Percentiles rank a stretch among this genome's conserved stretches.
These are phyloP conservation scores for Parascotia fuliginaria DNA, from an alignment of 2,888 invertebrate genomes.

Conservation along the genomic window DNA sequence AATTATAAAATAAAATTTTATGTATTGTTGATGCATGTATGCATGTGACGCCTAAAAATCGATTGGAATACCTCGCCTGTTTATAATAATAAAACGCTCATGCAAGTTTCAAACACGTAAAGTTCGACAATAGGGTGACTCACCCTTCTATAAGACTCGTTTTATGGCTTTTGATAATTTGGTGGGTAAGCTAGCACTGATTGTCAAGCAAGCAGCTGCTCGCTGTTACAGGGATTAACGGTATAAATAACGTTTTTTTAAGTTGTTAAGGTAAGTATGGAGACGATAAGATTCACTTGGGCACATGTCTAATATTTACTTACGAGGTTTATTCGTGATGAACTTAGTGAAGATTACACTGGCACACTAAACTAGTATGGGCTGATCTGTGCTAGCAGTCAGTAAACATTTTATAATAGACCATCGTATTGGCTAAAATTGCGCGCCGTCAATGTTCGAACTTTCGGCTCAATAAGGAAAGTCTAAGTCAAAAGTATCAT, in stretches of 20 bases:
- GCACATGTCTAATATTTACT: constrained; percentile 43
- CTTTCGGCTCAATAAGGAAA: too few species aligned
- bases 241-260: constrained; percentile 64
- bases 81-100: constrained; percentile 74
- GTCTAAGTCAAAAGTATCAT: too few species aligned
- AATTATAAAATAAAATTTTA: too few species aligned
- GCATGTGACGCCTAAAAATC: constrained; percentile 53
- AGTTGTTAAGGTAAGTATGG: constrained; percentile 56
- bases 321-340: constrained; percentile 19
- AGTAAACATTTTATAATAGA: too few species aligned
- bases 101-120: constrained; percentile 75
- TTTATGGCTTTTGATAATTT: constrained; percentile 85
- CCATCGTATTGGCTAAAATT: too few species aligned
- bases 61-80: constrained; percentile 69
- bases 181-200: constrained; percentile 81
- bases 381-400: too few species aligned
- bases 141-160: constrained; percentile 82
- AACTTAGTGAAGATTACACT: not conserved
- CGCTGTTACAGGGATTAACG: constrained; percentile 69
- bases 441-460: too few species aligned
- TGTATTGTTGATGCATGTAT: constrained; percentile 13
- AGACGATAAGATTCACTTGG: constrained; percentile 56
- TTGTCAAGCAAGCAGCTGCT: constrained; percentile 80
- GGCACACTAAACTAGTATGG: not conserved
- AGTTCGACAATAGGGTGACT: constrained; percentile 76